Conservation (phyloP, 2,113 vertebrate genomes). For the Campylomormyrus numenius region DNA sequence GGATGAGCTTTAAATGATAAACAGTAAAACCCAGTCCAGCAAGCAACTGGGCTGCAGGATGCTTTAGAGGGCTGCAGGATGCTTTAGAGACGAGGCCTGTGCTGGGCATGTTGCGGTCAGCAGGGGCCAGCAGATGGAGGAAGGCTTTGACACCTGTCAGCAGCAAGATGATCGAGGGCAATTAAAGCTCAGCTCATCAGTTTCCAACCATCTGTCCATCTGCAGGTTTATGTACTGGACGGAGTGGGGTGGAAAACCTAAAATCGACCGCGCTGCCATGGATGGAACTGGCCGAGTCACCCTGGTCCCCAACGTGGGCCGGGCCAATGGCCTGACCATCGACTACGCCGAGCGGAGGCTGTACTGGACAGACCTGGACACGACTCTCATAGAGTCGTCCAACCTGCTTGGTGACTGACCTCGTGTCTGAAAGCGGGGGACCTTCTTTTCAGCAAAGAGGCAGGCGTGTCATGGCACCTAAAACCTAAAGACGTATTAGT, state of each 20-base stretch:
- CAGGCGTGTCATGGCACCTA: background rate
- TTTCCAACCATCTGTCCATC: background rate
- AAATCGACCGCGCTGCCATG: conserved; percentile 91
- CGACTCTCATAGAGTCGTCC: conserved; percentile 90
- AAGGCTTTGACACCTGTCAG: background rate
- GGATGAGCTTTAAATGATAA: background rate
- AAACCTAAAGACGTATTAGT: background rate
- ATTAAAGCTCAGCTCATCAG: background rate
- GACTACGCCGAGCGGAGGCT: conserved; percentile 88
- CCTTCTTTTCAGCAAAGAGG: background rate
- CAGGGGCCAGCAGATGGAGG: background rate
- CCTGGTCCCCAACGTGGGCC: conserved; percentile 82
- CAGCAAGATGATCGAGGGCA: background rate
- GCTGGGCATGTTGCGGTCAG: background rate
- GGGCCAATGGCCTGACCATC: conserved; percentile 90
- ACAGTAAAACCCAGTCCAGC: background rate
- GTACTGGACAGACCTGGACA: conserved; percentile 95
- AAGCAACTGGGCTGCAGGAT: background rate
- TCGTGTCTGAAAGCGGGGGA: background rate
- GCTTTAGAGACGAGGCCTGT: background rate
- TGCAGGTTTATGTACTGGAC: conserved; percentile 95
- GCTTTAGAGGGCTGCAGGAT: background rate
- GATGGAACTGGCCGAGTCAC: conserved; percentile 85
- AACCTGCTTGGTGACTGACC: conserved; percentile 81
- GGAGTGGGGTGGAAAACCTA: conserved; percentile 92